Percentiles rank a stretch among this genome's conserved stretches.
These are phyloP conservation scores for Holothuria scabra DNA, from an alignment of 53 echinoderm and acorn worm genomes.

Conservation along the genomic window DNA sequence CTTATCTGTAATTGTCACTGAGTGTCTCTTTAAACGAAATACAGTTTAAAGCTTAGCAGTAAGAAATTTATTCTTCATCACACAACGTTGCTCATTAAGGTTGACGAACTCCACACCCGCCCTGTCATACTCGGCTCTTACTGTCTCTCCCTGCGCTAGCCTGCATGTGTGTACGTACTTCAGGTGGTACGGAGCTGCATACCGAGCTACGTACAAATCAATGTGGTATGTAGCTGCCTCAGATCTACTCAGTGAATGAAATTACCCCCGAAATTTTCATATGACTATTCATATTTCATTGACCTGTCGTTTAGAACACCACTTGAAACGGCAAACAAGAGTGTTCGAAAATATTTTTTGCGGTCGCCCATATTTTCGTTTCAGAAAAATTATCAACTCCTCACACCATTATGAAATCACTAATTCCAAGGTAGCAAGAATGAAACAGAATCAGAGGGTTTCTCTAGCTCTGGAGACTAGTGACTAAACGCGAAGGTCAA, in stretches of 20 bases:
- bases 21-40: neutral
- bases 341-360: neutral
- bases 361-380: neutral
- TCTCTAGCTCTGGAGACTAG: slow-evolving; percentile 34
- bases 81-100: neutral
- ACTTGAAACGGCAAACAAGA: neutral
- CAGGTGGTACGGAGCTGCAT: too few relatives aligned
- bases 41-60: neutral
- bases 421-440: too few relatives aligned
- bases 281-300: slow-evolving; percentile 32
- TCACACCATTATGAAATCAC: too few relatives aligned
- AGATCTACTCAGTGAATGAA: slow-evolving; percentile 29
- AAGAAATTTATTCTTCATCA: neutral
- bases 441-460: too few relatives aligned
- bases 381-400: too few relatives aligned
- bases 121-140: too few relatives aligned
- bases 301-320: neutral
- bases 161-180: too few relatives aligned
- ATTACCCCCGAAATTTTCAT: slow-evolving; percentile 39
- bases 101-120: slow-evolving; percentile 49
- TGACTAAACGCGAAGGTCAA: slow-evolving; percentile 12
- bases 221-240: too few relatives aligned
- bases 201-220: too few relatives aligned
- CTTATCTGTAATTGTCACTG: neutral
- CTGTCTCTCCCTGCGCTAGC: neutral